Evolutionary conservation across 2,888 invertebrate genomes (phyloP).

Genomic region (Drosophila longiperda): DNA sequence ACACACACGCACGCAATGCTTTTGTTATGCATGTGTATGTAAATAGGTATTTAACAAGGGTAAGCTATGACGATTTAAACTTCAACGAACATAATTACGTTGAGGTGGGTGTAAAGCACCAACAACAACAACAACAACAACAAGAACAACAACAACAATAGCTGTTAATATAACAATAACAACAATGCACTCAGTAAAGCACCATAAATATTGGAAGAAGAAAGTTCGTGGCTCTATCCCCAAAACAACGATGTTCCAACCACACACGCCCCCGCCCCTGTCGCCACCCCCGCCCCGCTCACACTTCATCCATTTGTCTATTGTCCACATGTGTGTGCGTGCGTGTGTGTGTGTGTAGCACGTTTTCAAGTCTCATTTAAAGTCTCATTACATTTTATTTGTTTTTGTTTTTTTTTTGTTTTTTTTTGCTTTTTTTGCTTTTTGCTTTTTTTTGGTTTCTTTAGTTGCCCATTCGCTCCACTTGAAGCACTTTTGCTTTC

Average conservation of each 20-base stretch:
- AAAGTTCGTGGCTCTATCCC: constrained; percentile 62
- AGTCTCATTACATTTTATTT: constrained; percentile 15
- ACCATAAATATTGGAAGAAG: constrained; percentile 66
- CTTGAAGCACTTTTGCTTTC: constrained; percentile 74
- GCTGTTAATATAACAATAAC: constrained; percentile 36
- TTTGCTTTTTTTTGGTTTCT: not conserved
- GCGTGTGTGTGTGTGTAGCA: constrained; percentile 16
- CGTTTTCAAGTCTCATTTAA: constrained; percentile 55
- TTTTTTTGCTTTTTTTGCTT: constrained; percentile 13
- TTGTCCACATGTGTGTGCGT: constrained; percentile 43
- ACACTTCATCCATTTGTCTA: constrained; percentile 13
- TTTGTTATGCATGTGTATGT: constrained; percentile 4
- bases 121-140: not conserved
- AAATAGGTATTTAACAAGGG: constrained; percentile 55
- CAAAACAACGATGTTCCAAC: constrained; percentile 34
- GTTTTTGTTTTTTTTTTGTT: constrained; percentile 20
- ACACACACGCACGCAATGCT: constrained; percentile 3
- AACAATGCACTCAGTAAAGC: constrained; percentile 65
- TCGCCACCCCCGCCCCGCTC: constrained; percentile 2
- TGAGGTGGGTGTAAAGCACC: constrained; percentile 51
- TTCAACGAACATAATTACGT: constrained; percentile 46
- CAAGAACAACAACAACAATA: constrained; percentile 6
- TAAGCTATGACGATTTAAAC: constrained; percentile 54
- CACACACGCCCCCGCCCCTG: constrained; percentile 11
- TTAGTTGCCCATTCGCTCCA: constrained; percentile 22